Conservation (phyloP, 2,888 invertebrate species). For the Elegia similella region DNA sequence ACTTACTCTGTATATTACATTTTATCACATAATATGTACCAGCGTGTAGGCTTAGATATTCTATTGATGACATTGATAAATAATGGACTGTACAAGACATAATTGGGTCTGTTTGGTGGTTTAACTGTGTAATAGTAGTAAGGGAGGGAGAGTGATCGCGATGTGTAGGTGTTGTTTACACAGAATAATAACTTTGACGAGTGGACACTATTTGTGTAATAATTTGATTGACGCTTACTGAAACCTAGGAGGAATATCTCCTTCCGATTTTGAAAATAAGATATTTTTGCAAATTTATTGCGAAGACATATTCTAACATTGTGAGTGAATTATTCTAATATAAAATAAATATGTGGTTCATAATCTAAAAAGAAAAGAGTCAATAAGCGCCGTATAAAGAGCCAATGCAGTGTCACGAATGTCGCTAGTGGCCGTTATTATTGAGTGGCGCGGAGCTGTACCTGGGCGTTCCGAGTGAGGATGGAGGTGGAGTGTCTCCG, state of each 20-base stretch:
- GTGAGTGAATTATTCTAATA: neutral
- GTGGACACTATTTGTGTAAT: conserved; percentile 26
- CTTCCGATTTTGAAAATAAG: neutral
- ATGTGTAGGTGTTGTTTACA: conserved; percentile 23
- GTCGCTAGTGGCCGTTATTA: conserved; percentile 17
- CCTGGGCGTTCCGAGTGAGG: conserved; percentile 84
- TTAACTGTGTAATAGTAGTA: conserved; percentile 8
- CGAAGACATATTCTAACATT: neutral
- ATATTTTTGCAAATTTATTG: neutral
- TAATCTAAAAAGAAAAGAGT: neutral
- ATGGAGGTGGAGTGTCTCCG: conserved; percentile 89
- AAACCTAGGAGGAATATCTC: neutral
- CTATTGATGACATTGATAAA: neutral
- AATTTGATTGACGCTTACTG: conserved; percentile 10
- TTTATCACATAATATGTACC: neutral
- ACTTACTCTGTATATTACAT: neutral
- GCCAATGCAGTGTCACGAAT: conserved; percentile 16
- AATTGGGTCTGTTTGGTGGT: neutral
- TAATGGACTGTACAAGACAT: too few relatives aligned
- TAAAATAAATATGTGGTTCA: neutral
- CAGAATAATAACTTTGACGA: conserved; percentile 37
- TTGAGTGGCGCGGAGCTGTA: conserved; percentile 41
- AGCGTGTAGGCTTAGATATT: neutral
- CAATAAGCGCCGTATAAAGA: conserved; percentile 14
- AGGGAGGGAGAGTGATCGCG: conserved; percentile 24